Percentiles rank a stretch among this genome's conserved stretches.
These are phyloP conservation scores for Pristis pectinata DNA, from an alignment of 2,797 vertebrate genomes.

Conservation along the genomic window DNA sequence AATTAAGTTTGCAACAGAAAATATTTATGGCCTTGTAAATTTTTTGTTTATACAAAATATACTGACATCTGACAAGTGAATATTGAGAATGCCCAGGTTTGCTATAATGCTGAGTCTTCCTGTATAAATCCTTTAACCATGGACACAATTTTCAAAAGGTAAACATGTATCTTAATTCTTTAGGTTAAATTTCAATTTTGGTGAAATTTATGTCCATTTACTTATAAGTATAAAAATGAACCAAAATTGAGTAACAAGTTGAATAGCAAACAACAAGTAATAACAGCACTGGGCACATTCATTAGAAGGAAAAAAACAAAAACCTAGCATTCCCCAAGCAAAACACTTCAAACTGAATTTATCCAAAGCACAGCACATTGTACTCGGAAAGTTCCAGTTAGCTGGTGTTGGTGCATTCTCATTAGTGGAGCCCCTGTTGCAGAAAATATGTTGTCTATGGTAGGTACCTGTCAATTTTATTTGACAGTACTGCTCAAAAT, in stretches of 20 bases:
- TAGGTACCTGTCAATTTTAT: not conserved
- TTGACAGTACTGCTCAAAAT: not conserved
- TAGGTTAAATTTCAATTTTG: not conserved
- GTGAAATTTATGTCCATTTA: not conserved
- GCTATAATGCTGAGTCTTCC: not conserved
- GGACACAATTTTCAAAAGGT: not conserved
- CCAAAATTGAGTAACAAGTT: not conserved
- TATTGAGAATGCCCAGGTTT: not conserved
- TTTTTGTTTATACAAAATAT: not conserved
- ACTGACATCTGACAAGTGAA: not conserved
- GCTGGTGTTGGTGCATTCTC: not conserved
- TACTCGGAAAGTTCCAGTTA: not conserved
- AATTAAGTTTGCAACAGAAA: not conserved
- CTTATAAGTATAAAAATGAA: not conserved
- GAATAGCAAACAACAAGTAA: not conserved
- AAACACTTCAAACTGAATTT: not conserved
- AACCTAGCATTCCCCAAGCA: not conserved
- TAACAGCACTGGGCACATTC: not conserved
- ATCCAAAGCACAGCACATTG: not conserved
- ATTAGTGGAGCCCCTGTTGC: not conserved
- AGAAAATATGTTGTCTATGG: too few relatives aligned
- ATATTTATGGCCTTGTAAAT: not conserved
- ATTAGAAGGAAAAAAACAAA: not conserved
- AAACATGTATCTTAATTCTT: not conserved
- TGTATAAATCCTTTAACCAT: not conserved